Evolutionary conservation across 2,888 invertebrate species (phyloP).

Genomic region (Saturnia japonica): DNA sequence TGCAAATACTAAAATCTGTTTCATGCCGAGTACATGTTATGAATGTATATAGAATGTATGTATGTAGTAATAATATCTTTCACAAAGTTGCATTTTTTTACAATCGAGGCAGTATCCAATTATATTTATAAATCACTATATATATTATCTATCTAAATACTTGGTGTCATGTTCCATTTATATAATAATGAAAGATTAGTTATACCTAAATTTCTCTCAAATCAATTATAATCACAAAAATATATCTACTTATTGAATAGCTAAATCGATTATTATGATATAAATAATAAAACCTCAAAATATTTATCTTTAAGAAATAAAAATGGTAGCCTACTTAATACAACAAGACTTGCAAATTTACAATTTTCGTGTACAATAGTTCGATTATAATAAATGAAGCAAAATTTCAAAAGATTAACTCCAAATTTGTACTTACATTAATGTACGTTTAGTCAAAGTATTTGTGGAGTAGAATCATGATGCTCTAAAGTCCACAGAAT

Average conservation of each 20-base stretch:
- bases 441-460: no score
- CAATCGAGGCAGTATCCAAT: background rate
- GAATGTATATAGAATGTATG: background rate
- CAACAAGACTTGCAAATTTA: background rate
- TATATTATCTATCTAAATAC: conserved; percentile 3
- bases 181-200: background rate
- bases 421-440: no score
- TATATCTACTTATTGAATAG: background rate
- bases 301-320: background rate
- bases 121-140: background rate
- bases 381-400: background rate
- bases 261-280: background rate
- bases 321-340: background rate
- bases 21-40: no score
- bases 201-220: background rate
- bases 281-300: background rate
- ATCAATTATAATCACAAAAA: conserved; percentile 1
- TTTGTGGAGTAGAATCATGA: no score
- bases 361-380: background rate
- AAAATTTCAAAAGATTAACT: no score
- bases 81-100: background rate
- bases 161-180: background rate
- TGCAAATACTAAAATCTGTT: no score
- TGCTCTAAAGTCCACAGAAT: no score
- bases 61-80: background rate